Evolutionary conservation across 2,113 vertebrate genomes (phyloP).

Genomic region (Osmerus mordax): DNA sequence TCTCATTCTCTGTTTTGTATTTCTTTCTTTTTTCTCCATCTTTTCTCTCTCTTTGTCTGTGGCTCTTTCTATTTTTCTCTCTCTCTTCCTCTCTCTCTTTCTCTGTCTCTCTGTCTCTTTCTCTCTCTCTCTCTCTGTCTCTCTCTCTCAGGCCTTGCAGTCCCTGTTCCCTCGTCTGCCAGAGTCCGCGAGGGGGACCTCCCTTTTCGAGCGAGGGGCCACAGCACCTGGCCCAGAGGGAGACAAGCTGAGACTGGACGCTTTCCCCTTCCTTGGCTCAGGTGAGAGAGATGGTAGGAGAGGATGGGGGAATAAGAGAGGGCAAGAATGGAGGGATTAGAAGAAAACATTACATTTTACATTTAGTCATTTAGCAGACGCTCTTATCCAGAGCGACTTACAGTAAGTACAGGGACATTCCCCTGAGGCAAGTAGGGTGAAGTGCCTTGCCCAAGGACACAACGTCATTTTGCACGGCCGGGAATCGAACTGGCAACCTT

Average conservation of each 20-base stretch:
- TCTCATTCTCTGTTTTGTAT: neutral
- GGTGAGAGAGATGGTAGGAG: constrained; percentile 65
- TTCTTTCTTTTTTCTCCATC: constrained; percentile 8
- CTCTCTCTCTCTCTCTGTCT: constrained; percentile 9
- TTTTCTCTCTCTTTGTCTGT: neutral
- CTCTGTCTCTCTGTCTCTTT: constrained; percentile 1
- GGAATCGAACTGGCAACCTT: too few species aligned
- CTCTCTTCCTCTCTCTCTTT: constrained; percentile 5
- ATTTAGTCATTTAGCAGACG: too few species aligned
- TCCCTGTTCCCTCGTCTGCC: constrained; percentile 86
- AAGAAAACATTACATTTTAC: too few species aligned
- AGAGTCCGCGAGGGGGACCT: constrained; percentile 70
- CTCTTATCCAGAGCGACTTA: too few species aligned
- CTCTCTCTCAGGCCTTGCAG: constrained; percentile 76
- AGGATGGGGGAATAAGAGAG: constrained; percentile 20
- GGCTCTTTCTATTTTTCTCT: neutral
- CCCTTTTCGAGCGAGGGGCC: constrained; percentile 76
- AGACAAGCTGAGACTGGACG: constrained; percentile 84
- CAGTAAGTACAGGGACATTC: too few species aligned
- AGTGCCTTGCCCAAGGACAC: too few species aligned
- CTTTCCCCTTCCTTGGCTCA: constrained; percentile 82
- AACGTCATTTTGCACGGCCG: too few species aligned
- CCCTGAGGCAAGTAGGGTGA: too few species aligned
- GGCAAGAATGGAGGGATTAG: neutral
- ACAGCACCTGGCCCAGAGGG: constrained; percentile 72